Evolutionary conservation across 2,888 invertebrate genomes (phyloP).

Genomic region (Agonopterix heracliana): DNA sequence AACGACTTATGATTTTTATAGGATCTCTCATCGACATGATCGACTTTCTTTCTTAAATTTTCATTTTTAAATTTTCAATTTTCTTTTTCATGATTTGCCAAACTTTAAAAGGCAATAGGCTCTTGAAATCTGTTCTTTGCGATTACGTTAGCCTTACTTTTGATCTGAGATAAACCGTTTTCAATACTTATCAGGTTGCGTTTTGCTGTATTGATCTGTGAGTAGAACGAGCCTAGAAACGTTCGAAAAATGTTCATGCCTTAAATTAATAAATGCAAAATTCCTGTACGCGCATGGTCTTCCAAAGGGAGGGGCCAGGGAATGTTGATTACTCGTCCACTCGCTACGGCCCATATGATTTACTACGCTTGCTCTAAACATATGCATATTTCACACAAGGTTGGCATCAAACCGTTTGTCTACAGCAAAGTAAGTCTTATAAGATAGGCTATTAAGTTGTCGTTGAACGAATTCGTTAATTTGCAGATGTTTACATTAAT

Average conservation of each 20-base stretch:
- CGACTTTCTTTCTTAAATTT: too few relatives aligned
- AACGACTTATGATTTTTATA: too few relatives aligned
- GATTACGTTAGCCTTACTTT: too few relatives aligned
- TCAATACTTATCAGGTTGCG: too few relatives aligned
- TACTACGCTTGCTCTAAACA: slow-evolving; percentile 40
- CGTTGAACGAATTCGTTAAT: slow-evolving; percentile 14
- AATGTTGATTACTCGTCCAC: slow-evolving; percentile 58
- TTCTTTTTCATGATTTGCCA: too few relatives aligned
- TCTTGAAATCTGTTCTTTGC: too few relatives aligned
- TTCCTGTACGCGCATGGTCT: slow-evolving; percentile 32
- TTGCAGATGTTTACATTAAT: slow-evolving; percentile 49
- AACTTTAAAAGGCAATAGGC: too few relatives aligned
- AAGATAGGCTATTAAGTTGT: slow-evolving; percentile 18
- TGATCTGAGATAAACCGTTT: too few relatives aligned
- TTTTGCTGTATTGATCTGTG: too few relatives aligned
- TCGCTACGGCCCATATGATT: slow-evolving; percentile 51
- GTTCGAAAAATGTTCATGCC: background rate
- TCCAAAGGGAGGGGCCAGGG: slow-evolving; percentile 36
- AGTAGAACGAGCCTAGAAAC: too few relatives aligned
- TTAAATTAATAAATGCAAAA: slow-evolving; percentile 20
- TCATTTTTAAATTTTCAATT: too few relatives aligned
- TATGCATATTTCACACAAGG: slow-evolving; percentile 29
- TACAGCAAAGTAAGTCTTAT: slow-evolving; percentile 26
- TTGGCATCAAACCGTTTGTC: slow-evolving; percentile 3
- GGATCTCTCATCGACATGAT: too few relatives aligned